Evolutionary conservation across 37 sponge, comb jelly and placozoan species (phyloP).

Genomic region (Dysidea cf. avara): DNA sequence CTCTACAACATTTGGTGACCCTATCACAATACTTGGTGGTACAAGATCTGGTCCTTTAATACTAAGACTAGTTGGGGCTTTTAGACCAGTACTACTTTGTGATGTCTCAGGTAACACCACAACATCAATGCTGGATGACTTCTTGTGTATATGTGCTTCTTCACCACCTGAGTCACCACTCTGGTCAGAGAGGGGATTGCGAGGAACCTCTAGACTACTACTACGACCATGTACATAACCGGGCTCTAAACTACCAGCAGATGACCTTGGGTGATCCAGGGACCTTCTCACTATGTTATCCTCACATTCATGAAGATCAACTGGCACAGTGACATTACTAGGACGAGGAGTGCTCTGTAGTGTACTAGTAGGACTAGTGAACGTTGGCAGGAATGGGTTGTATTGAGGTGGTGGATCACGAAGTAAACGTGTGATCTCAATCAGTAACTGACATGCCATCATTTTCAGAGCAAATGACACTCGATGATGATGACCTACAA

Average conservation of each 20-base stretch:
- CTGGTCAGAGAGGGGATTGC: no score
- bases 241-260: no score
- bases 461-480: slow-evolving; percentile 61
- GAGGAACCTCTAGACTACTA: no score
- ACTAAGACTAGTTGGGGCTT: neutral
- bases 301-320: neutral
- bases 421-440: slow-evolving; percentile 64
- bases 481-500: neutral
- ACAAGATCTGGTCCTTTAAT: neutral
- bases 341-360: neutral
- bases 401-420: slow-evolving; percentile 40
- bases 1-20: neutral
- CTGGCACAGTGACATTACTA: neutral
- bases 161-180: no score
- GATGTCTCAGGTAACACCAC: no score
- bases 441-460: slow-evolving; percentile 58
- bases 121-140: no score
- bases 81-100: neutral
- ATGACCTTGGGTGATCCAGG: neutral
- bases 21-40: neutral
- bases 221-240: no score
- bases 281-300: no score
- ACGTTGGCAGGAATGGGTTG: neutral
- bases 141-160: no score
- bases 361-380: no score